Evolutionary conservation across 2,113 vertebrate species (phyloP), one percentile per base, ranked within the genome.

Genomic region (Laterallus jamaicensis): DNA sequence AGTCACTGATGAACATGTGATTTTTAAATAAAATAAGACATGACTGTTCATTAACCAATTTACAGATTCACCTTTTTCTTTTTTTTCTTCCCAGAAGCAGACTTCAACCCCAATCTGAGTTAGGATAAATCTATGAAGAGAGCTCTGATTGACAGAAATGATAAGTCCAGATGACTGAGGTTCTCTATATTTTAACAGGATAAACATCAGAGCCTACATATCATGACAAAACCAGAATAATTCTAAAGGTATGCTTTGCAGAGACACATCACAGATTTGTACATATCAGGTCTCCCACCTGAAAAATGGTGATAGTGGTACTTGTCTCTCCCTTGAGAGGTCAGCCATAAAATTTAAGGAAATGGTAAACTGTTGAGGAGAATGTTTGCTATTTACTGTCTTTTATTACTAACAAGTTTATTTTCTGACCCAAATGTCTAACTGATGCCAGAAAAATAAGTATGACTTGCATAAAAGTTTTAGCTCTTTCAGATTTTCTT

Each of bases 11-110:
- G 13, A 80, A 40, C 3, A 55, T 4, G 7, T 32, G 15, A 62
- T 68, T 92, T 92, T 90, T 82, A 82, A 85, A 58, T 55, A 74
- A 85, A 88, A 74, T n/a, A 9, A 79, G 39, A 87, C 89, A 76
- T 47, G 0, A 39, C 26, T 74, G 32, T 74, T 90, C 24, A 62
- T 75, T 82, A 35, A 56, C 16, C 81, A 28, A 8, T 75, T 91
- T 89, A 60, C 31, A 59, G 19, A 55, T 47, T 49, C 21, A 56
- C 5, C 2, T 22, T 55, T 66, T 1, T 6, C n/a, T 32, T 40
- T 47, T 50, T 64, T 63, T 21, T 2, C 8, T 1, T 2, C 8
- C 18, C 49, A 49, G 49, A 49, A 49, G 11, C 4, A 14, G 25
- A 50, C 12, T 86, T 78, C 47, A 81, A 49, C 3, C 14, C 6